phyloP scores from a whole-genome alignment of 2,113 vertebrate genomes.

The Lathamus discolor region DNA sequence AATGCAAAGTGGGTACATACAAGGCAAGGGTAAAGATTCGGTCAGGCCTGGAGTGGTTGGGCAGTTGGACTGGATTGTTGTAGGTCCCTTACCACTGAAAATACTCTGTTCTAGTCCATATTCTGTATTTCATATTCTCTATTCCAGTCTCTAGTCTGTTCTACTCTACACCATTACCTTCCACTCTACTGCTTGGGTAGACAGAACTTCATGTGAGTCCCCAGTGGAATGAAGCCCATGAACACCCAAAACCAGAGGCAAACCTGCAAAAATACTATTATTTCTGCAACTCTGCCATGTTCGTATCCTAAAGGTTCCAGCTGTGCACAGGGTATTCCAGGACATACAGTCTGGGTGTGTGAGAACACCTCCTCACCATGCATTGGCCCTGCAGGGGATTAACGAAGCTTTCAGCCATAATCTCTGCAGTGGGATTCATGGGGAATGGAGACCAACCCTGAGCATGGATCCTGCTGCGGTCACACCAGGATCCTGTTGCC shows the following conservation, averaged over 20 bases:
- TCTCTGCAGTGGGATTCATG: background rate
- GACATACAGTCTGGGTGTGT: background rate
- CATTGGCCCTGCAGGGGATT: background rate
- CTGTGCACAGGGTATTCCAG: background rate
- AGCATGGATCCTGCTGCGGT: background rate
- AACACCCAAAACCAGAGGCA: background rate
- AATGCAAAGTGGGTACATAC: fast-evolving
- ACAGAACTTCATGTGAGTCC: background rate
- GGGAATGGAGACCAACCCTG: background rate
- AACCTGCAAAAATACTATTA: background rate
- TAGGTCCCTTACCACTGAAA: background rate
- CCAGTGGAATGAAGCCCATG: background rate
- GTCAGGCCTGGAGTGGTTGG: background rate
- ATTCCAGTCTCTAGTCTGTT: too few relatives aligned
- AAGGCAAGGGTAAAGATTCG: background rate
- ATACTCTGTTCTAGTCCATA: background rate
- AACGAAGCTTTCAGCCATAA: background rate
- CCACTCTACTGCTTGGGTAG: too few relatives aligned
- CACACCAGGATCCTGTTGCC: background rate
- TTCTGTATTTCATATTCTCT: background rate
- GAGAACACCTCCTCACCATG: background rate
- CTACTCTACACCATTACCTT: background rate
- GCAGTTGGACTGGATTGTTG: background rate
- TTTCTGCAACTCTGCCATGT: background rate
- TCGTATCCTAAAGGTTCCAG: background rate